These are phyloP conservation scores for Oopsacas minuta DNA, from an alignment of 37 sponge, comb jelly and placozoan species.

Conservation along the genomic window DNA sequence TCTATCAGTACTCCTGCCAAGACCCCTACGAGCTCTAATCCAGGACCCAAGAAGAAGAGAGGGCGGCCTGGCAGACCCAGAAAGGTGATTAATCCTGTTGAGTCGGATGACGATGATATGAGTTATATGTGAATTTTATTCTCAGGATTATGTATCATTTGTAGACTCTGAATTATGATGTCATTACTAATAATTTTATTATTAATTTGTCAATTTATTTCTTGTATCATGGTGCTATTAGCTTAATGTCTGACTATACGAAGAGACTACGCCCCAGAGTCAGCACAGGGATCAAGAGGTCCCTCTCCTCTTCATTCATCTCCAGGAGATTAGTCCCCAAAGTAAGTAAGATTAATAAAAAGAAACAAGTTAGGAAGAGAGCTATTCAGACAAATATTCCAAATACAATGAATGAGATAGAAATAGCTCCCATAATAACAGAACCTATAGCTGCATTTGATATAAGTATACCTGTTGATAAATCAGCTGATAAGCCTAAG, in stretches of 20 bases:
- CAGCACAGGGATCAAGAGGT: background rate
- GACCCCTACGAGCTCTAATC: constrained; percentile 20
- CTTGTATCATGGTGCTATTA: too few relatives aligned
- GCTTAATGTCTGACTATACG: background rate
- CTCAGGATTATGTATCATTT: too few relatives aligned
- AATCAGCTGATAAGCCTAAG: background rate
- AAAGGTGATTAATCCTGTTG: background rate
- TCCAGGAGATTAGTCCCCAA: background rate
- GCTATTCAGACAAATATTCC: background rate
- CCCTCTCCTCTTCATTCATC: background rate
- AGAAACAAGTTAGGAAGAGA: background rate
- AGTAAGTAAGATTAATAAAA: background rate
- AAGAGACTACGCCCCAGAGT: background rate
- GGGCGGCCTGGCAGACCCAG: background rate
- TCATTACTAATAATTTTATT: too few relatives aligned
- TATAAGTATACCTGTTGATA: background rate
- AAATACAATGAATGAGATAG: background rate
- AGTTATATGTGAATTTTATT: background rate
- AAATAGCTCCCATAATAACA: background rate
- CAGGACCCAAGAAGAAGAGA: background rate
- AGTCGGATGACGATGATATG: background rate
- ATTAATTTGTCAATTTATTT: too few relatives aligned
- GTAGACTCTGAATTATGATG: too few relatives aligned
- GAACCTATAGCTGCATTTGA: background rate
- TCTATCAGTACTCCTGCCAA: constrained; percentile 15